Base-by-base conservation (phyloP, 2,797 vertebrate genomes). In the Euphonia xanthogaster region DNA sequence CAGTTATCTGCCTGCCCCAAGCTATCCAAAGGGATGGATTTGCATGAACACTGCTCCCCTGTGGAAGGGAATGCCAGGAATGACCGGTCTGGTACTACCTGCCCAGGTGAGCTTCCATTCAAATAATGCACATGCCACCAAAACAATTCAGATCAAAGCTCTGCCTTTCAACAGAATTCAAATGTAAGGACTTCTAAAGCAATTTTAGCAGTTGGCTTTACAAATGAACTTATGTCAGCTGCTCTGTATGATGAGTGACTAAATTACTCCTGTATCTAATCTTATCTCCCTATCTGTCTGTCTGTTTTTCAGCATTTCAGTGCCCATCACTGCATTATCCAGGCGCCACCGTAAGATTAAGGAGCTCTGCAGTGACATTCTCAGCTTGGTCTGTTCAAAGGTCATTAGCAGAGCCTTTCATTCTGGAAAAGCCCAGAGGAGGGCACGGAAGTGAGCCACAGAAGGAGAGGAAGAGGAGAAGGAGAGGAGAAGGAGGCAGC, bases 71-170 rank as follows among this genome's bases (percentile, higher is more conserved):
- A 90, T 93, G 93, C 91, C 89, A 93, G 92, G 93, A 96, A 95
- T 95, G 88, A 79, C 88, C 16, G 3, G 84, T 72, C 94, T 95
- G 73, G 83, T 67, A 84, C 90, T 51, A 93, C 93, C 89, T 94
- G 93, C 75, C 93, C 94, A 92, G 90, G 87, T 94, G 94, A 96
- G 81, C 61, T 90, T 91, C 91, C 92, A 96, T 93, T 94, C 91
- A 94, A 97, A 94, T 95, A 51, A 91, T n/a, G 84, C 82, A 86
- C 84, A 91, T 94, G 85, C 93, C 93, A 94, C 90, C 89, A 93
- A 94, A 95, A 91, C 91, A 86, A 91, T 96, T 86, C 94, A 96
- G 84, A 96, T 97, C 94, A 97, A 97, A 96, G 95, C 68, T 94
- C 92, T 91, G 89, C 62, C 94, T 93, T 94, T 78, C 86, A 68